Conservation (phyloP, 1,140 invertebrate species). For the Bombus consobrinus region DNA sequence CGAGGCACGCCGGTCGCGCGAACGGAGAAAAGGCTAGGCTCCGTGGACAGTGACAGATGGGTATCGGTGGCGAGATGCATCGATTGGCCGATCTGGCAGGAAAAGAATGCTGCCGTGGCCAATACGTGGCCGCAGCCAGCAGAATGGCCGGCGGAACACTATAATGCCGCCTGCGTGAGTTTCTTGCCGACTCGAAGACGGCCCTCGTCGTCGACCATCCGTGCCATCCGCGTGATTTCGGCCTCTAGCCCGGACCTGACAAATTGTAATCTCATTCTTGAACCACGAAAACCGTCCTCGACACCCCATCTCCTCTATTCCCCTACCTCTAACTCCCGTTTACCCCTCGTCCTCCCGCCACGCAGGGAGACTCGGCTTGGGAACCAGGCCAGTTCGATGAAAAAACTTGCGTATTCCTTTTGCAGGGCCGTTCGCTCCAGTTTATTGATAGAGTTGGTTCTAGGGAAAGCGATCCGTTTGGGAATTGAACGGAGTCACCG, state of each 20-base stretch:
- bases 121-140: slow-evolving; percentile 78
- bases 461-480: slow-evolving; percentile 40
- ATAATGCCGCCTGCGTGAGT: slow-evolving; percentile 63
- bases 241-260: slow-evolving; percentile 70
- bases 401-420: slow-evolving; percentile 50
- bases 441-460: slow-evolving; percentile 51
- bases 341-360: neutral
- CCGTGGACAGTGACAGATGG: slow-evolving; percentile 81
- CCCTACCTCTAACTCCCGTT: neutral
- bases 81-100: slow-evolving; percentile 82
- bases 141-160: slow-evolving; percentile 78
- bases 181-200: slow-evolving; percentile 52
- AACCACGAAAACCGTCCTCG: slow-evolving; percentile 58
- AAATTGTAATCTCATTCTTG: slow-evolving; percentile 78
- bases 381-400: slow-evolving; percentile 46
- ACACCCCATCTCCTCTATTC: neutral
- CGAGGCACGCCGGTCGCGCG: slow-evolving; percentile 16
- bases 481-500: neutral
- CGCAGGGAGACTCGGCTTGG: slow-evolving; percentile 25
- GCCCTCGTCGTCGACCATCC: slow-evolving; percentile 22
- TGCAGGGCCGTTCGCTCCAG: slow-evolving; percentile 13
- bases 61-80: slow-evolving; percentile 81
- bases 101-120: slow-evolving; percentile 81
- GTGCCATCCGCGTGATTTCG: slow-evolving; percentile 53
- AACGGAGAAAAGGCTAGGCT: slow-evolving; percentile 70